A percentile compares a stretch with the other conserved stretches of the same genome.
phyloP scores from a whole-genome alignment of 23 tunicate genomes.

The Halocynthia roretzi region DNA sequence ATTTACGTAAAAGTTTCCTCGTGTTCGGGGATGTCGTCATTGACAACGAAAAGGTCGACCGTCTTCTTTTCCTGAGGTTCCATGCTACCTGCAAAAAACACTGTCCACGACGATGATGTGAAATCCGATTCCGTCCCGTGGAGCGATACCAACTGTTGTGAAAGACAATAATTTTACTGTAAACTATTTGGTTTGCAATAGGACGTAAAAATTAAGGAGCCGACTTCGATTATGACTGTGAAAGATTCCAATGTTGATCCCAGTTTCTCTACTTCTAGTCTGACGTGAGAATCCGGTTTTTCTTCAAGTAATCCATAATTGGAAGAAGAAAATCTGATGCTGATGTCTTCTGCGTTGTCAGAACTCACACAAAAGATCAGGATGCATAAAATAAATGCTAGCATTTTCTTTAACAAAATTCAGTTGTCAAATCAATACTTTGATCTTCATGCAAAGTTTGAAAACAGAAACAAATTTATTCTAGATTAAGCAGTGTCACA shows the following conservation, averaged over 20 bases:
- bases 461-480: no score
- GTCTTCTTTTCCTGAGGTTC: background rate
- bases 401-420: no score
- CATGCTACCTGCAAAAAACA: slow-evolving; percentile 13
- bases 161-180: background rate
- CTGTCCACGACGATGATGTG: slow-evolving; percentile 28
- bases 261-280: slow-evolving; percentile 29
- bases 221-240: slow-evolving; percentile 65
- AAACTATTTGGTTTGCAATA: background rate
- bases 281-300: slow-evolving; percentile 17
- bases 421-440: no score
- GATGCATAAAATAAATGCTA: background rate
- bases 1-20: slow-evolving; percentile 47
- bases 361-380: background rate
- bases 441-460: no score
- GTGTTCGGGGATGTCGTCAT: slow-evolving; percentile 77
- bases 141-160: background rate
- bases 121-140: slow-evolving; percentile 37
- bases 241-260: slow-evolving; percentile 25
- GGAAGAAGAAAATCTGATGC: background rate
- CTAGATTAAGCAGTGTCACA: no score
- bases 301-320: slow-evolving; percentile 64
- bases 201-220: background rate
- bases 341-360: background rate
- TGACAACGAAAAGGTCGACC: slow-evolving; percentile 20